Percentiles rank a stretch among this genome's conserved stretches.
These are phyloP conservation scores for Acanthopagrus latus DNA, from an alignment of 2,797 vertebrate species.

Conservation along the genomic window DNA sequence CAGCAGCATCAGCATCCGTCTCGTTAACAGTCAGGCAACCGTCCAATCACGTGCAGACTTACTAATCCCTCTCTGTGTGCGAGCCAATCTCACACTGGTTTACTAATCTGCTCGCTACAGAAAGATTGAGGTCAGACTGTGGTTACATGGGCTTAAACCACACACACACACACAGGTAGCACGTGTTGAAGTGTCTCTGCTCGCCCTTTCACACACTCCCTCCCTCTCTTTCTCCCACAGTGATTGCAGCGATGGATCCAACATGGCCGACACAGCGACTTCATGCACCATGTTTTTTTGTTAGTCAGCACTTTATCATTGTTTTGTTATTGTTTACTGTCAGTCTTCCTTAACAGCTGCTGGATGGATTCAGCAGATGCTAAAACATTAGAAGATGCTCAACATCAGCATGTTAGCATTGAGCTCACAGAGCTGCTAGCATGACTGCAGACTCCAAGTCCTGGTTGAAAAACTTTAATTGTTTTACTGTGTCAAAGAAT, in stretches of 20 bases:
- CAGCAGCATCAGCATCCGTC: constrained; percentile 33
- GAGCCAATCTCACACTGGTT: constrained; percentile 64
- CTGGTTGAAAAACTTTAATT: too few species aligned
- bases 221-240: background rate
- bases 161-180: constrained; percentile 46
- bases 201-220: background rate
- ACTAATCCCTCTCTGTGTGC: constrained; percentile 61
- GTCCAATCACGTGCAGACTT: constrained; percentile 67
- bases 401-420: too few species aligned
- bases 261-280: constrained; percentile 24
- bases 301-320: too few species aligned
- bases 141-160: constrained; percentile 68
- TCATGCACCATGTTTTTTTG: too few species aligned
- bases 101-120: constrained; percentile 70
- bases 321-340: too few species aligned
- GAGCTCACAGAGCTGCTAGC: too few species aligned
- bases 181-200: constrained; percentile 20
- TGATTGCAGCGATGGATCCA: constrained; percentile 4
- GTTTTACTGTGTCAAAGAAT: too few species aligned
- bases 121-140: constrained; percentile 80
- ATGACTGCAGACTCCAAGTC: too few species aligned
- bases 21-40: constrained; percentile 42
- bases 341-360: too few species aligned
- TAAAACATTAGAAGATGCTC: too few species aligned
- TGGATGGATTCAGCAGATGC: too few species aligned